phyloP scores from a whole-genome alignment of 2,888 invertebrate species.

The Eudemis profundana region DNA sequence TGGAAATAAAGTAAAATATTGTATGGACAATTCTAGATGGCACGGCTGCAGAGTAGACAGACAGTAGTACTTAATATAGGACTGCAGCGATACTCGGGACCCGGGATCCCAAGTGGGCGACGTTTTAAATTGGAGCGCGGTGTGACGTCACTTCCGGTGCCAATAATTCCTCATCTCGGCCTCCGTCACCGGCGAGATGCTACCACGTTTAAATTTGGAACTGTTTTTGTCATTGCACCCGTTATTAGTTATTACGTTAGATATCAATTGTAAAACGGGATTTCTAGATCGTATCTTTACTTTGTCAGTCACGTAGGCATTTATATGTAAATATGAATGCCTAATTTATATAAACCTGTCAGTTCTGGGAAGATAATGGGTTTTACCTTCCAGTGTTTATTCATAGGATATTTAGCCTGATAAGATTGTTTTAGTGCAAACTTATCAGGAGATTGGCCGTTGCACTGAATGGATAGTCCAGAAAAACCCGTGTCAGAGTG shows the following conservation, averaged over 20 bases:
- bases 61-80: constrained; percentile 26
- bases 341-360: not conserved
- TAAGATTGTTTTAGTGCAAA: constrained; percentile 11
- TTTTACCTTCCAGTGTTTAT: not conserved
- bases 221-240: constrained; percentile 65
- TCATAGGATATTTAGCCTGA: not conserved
- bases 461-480: constrained; percentile 43
- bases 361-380: not conserved
- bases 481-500: constrained; percentile 55
- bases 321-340: too few relatives aligned
- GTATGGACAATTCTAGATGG: too few relatives aligned
- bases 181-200: constrained; percentile 72
- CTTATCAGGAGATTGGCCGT: constrained; percentile 22
- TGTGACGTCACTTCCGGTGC: constrained; percentile 82
- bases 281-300: not conserved
- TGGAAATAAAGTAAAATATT: too few relatives aligned
- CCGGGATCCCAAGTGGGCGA: constrained; percentile 30
- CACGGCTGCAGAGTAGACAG: not conserved
- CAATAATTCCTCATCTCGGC: constrained; percentile 80
- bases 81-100: constrained; percentile 25
- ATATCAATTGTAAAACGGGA: not conserved
- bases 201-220: constrained; percentile 79
- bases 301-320: too few relatives aligned
- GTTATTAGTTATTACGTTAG: too few relatives aligned
- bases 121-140: constrained; percentile 80